Base-by-base conservation (phyloP, 2,797 vertebrate species). In the Thunnus albacares region DNA sequence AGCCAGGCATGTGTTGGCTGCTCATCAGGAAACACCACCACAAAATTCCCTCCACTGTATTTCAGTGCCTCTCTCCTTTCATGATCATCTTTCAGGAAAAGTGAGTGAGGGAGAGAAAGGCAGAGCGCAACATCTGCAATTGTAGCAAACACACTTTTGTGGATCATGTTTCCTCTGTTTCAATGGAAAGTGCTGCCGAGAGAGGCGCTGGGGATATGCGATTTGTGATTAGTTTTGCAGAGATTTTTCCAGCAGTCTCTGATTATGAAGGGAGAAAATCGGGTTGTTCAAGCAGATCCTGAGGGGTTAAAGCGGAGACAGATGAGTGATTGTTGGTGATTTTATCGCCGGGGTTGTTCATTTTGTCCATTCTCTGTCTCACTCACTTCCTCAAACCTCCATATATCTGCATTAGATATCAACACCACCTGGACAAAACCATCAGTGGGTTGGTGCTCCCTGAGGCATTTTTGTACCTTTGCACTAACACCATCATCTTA, bases 141-240 rank as follows among this genome's bases (percentile, higher is more conserved):
- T 93, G 89, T 94, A 90, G 92, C 77, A 71, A 93, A 87, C 71
- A 79, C 82, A 62, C 82, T 91, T 93, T 91, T 81, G 85, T 78
- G 77, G 92, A 87, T 94, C 41, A 10, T 71, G 87, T 94, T 95
- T 94, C 90, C 72, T 89, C 80, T 56, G 76, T 87, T 93, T 91
- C 76, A 57, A 90, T 95, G 95, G 94, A 95, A 96, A 94, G 90
- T 86, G 87, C 64, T 89, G 90, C 85, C 47, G 58, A 81, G 87
- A 89, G 87, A 90, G 90, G 78, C 56, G 67, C 85, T 87, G 87
- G 80, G 80, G 82, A 84, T 79, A 79, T 91, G 89, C 71, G 89
- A 90, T 90, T 86, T 91, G 70, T 92, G 91, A 96, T 95, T 90
- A 84, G 86, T 94, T 95, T 93, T 87, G 85, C 95, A 95, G 94